A percentile compares a stretch with the other conserved stretches of the same genome.
Evolutionary conservation across 1,140 invertebrate species (phyloP).

Genomic region (Bombus pascuorum): DNA sequence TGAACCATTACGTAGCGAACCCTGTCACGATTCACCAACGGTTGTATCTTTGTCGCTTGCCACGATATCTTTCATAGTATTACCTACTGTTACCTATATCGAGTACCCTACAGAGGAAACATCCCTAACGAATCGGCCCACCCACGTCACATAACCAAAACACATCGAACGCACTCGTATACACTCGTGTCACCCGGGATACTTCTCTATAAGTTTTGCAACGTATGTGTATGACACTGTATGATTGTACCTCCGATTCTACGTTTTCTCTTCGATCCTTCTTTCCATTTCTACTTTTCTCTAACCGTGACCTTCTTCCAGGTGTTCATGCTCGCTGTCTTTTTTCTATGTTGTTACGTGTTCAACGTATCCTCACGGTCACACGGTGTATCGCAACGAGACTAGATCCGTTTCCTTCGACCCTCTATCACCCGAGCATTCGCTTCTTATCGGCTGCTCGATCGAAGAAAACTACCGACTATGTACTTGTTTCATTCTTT

Average conservation of each 20-base stretch:
- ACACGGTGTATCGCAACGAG: not conserved
- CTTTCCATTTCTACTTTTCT: slow-evolving; percentile 6
- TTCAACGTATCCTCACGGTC: not conserved
- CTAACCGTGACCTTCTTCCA: slow-evolving; percentile 48
- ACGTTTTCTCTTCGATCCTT: slow-evolving; percentile 25
- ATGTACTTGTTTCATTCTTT: not conserved
- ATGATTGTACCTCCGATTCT: slow-evolving; percentile 23
- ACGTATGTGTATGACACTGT: slow-evolving; percentile 51
- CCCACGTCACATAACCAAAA: not conserved
- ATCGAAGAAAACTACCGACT: not conserved
- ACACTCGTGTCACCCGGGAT: slow-evolving; percentile 10
- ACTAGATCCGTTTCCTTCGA: not conserved
- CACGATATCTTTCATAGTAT: not conserved
- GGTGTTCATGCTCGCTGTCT: slow-evolving; percentile 34
- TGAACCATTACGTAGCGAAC: slow-evolving; percentile 82
- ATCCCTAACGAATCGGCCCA: not conserved
- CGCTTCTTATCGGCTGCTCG: not conserved
- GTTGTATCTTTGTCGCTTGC: not conserved
- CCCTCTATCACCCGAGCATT: slow-evolving; percentile 5
- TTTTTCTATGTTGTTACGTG: slow-evolving; percentile 17
- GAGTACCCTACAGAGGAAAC: slow-evolving; percentile 38
- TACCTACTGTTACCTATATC: slow-evolving; percentile 36
- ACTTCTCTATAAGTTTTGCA: slow-evolving; percentile 45
- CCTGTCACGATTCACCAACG: slow-evolving; percentile 66
- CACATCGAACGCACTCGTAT: slow-evolving; percentile 16